Base-by-base conservation (phyloP, 23 tunicate genomes). In the Styela plicata region DNA sequence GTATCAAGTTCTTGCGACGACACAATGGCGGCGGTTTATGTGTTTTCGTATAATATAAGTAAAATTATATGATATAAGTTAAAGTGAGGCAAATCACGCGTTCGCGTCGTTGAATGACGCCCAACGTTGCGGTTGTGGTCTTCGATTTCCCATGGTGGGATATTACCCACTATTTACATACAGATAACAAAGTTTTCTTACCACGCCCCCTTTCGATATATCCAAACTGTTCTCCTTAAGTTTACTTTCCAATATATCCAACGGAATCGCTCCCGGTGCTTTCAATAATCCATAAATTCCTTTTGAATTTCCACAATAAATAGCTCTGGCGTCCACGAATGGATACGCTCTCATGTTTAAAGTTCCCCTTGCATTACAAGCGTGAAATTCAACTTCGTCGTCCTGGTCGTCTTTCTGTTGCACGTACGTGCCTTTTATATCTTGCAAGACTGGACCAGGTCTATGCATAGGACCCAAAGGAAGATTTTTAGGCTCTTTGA, bases 261-360 rank as follows among this genome's bases (percentile, higher is more conserved):
- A 29, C 31, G 71, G 31, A 16, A 67, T 25, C 1, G 71, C 71
- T 1, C 71, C 71, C 0, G 71, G 71, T 24, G 71, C 24, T 67
- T 29, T 27, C 31, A 67, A 67, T 67, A 27, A 29, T 67, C 31
- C 71, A 67, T 67, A 67, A 19, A 67, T 67, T 17, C 31, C 31
- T 67, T 67, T 67, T 29, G 71, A 25, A 67, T 67, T 24, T 1
- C 71, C 71, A 29, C 71, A 67, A 67, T 25, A 29, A 18, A 67
- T 29, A 18, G 24, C 22, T 67, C 71, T 27, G 0, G 71, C 71
- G 71, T 67, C 71, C n/a, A 67, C 71, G 18, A 67, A 67, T 17
- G 71, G 71, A 29, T 67, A 67, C 18, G 71, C 71, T 27, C 31
- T 67, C 31, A 67, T 67, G 24, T 67, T 24, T 25, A 67, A 27